Percentiles rank a stretch among this genome's conserved stretches.
Conservation (phyloP, 2,113 vertebrate species). For the Tretioscincus oriximinensis region DNA sequence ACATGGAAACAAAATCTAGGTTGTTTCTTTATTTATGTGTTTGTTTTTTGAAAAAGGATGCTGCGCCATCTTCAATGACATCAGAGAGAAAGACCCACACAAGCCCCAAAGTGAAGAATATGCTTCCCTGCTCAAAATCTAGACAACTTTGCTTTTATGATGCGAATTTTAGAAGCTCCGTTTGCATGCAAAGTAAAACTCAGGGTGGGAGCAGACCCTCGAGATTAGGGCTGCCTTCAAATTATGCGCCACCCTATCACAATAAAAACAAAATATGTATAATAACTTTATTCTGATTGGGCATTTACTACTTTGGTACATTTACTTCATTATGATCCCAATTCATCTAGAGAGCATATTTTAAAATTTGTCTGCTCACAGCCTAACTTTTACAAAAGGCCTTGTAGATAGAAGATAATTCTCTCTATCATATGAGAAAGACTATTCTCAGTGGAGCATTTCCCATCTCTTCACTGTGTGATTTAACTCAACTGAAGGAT, state of each 20-base stretch:
- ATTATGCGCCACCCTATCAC: too few relatives aligned
- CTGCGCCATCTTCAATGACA: slow-evolving; percentile 72
- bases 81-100: slow-evolving; percentile 10
- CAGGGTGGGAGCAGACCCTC: too few relatives aligned
- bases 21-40: slow-evolving; percentile 46
- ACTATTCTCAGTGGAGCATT: background rate
- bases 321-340: too few relatives aligned
- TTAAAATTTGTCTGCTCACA: too few relatives aligned
- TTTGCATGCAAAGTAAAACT: background rate
- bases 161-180: background rate
- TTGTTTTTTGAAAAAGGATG: background rate
- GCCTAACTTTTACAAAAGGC: background rate
- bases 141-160: slow-evolving; percentile 14
- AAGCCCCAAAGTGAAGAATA: background rate
- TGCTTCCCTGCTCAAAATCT: slow-evolving; percentile 5
- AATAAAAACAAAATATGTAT: too few relatives aligned
- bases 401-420: slow-evolving; percentile 1
- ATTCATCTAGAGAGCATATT: too few relatives aligned
- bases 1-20: slow-evolving; percentile 86
- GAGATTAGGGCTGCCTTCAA: too few relatives aligned
- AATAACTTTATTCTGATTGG: too few relatives aligned
- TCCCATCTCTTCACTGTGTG: background rate
- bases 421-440: background rate
- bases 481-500: background rate
- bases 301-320: too few relatives aligned